Percentiles rank a stretch among this genome's conserved stretches.
Conservation (phyloP, 2,113 vertebrate genomes). For the Nicator chloris region DNA sequence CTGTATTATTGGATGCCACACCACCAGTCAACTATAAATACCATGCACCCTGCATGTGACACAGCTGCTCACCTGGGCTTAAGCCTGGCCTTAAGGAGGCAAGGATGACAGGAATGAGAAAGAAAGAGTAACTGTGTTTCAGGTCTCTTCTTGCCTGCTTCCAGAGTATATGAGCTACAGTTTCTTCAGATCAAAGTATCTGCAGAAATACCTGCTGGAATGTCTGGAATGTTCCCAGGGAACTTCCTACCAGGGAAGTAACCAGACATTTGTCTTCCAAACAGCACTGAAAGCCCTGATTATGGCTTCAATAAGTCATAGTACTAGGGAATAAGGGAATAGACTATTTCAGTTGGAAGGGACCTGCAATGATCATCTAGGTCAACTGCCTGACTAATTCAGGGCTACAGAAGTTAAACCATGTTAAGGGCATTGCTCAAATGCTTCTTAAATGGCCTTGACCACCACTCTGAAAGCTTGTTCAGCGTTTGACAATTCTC, state of each 20-base stretch:
- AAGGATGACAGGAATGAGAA: background rate
- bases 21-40: background rate
- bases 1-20: background rate
- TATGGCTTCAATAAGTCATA: background rate
- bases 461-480: background rate
- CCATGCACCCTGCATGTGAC: background rate
- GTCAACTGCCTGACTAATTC: background rate
- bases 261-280: background rate
- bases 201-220: background rate
- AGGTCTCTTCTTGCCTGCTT: background rate
- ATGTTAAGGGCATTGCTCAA: background rate
- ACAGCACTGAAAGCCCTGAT: background rate
- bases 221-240: background rate
- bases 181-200: background rate
- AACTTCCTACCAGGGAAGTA: background rate
- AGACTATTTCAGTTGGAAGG: background rate
- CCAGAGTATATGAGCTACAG: background rate
- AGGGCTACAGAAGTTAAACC: background rate
- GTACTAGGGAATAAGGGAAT: background rate
- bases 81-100: background rate
- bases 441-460: background rate
- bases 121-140: background rate
- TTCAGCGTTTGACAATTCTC: background rate
- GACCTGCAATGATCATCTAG: background rate
- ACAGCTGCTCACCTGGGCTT: background rate